Percentiles rank a stretch among this genome's conserved stretches.
These are phyloP conservation scores for Verasper variegatus DNA, from an alignment of 2,113 vertebrate genomes.

Conservation along the genomic window DNA sequence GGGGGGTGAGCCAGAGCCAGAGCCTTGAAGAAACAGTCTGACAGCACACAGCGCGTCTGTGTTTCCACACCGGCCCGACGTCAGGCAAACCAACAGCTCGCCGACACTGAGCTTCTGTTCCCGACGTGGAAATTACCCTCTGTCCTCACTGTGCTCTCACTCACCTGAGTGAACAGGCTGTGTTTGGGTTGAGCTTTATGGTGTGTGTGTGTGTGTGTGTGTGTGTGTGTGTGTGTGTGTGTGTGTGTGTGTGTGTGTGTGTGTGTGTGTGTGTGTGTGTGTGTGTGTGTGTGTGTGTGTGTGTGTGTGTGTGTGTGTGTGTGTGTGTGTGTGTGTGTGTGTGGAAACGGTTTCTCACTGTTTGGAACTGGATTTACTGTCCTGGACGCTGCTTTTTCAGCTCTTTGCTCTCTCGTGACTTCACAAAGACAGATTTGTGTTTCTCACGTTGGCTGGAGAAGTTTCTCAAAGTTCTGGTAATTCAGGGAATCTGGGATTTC, in stretches of 20 bases:
- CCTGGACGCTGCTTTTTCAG: background rate
- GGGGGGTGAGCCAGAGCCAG: constrained; percentile 9
- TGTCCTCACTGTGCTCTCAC: constrained; percentile 2
- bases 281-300: background rate
- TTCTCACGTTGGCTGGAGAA: background rate
- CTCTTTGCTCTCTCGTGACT: background rate
- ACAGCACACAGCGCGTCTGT: constrained; percentile 2
- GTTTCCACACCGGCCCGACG: constrained; percentile 49
- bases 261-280: constrained; percentile 16
- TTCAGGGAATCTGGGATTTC: too few species aligned
- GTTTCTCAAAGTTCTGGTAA: background rate
- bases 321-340: background rate
- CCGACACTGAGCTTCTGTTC: constrained; percentile 55
- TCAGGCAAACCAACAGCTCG: constrained; percentile 14
- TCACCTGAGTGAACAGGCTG: constrained; percentile 47
- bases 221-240: too few species aligned
- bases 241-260: background rate
- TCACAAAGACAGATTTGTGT: constrained; percentile 8
- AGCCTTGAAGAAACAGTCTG: constrained; percentile 28
- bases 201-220: constrained; percentile 20
- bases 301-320: background rate
- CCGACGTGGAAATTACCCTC: constrained; percentile 22
- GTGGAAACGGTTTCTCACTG: constrained; percentile 21
- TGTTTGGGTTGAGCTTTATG: constrained; percentile 43
- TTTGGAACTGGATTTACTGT: constrained; percentile 47